Evolutionary conservation across 2,888 invertebrate species (phyloP).

Genomic region (Andrena minutula): DNA sequence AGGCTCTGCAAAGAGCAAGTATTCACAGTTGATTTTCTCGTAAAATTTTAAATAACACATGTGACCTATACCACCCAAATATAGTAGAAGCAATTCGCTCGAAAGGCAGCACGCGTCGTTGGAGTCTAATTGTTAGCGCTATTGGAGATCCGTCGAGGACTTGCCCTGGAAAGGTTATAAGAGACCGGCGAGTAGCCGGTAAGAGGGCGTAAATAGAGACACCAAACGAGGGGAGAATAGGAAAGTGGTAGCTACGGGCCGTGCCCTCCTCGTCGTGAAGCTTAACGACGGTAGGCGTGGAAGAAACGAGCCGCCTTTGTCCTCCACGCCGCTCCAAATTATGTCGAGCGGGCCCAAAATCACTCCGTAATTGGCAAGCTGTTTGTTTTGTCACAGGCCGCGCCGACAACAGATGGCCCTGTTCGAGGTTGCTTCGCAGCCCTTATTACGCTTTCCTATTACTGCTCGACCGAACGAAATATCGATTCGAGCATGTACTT

Average conservation of each 20-base stretch:
- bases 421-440: constrained; percentile 48
- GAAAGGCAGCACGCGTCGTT: background rate
- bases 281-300: constrained; percentile 75
- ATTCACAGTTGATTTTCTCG: too few relatives aligned
- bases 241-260: constrained; percentile 58
- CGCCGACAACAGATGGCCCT: constrained; percentile 77
- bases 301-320: constrained; percentile 74
- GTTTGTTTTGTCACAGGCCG: constrained; percentile 82
- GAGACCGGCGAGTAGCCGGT: constrained; percentile 37
- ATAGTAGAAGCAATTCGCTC: too few relatives aligned
- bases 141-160: constrained; percentile 17
- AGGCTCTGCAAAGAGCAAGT: too few relatives aligned
- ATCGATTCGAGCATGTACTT: constrained; percentile 52
- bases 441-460: constrained; percentile 67
- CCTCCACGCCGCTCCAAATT: constrained; percentile 76
- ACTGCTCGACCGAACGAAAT: constrained; percentile 57
- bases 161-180: constrained; percentile 29
- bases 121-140: constrained; percentile 6
- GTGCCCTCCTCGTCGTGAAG: constrained; percentile 54
- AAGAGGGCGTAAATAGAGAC: constrained; percentile 74
- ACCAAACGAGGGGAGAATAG: constrained; percentile 66
- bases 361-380: constrained; percentile 81
- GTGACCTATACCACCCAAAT: too few relatives aligned
- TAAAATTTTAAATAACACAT: too few relatives aligned
- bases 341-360: constrained; percentile 77